phyloP scores from a whole-genome alignment of 2,888 invertebrate genomes.

The Leuctra nigra region DNA sequence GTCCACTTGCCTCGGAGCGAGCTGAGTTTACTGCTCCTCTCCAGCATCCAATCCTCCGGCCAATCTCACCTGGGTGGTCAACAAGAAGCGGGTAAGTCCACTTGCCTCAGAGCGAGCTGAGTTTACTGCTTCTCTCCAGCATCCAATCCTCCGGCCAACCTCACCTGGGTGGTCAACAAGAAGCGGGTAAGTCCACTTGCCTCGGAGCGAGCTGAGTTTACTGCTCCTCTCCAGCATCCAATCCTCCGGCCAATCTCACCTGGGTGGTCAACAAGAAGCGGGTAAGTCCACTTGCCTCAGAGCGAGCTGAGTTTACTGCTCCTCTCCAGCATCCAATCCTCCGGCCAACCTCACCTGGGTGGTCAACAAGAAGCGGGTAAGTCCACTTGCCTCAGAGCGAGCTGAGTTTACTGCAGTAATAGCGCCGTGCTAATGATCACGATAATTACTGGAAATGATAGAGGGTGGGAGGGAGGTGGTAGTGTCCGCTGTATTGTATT shows the following conservation, averaged over 20 bases:
- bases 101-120: too few relatives aligned
- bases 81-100: constrained; percentile 42
- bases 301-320: too few relatives aligned
- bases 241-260: constrained; percentile 64
- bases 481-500: too few relatives aligned
- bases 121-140: constrained; percentile 63
- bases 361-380: constrained; percentile 49
- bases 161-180: constrained; percentile 64
- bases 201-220: too few relatives aligned
- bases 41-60: constrained; percentile 60
- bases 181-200: constrained; percentile 33
- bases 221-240: constrained; percentile 59
- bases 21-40: constrained; percentile 61
- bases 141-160: constrained; percentile 59
- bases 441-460: too few relatives aligned
- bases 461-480: too few relatives aligned
- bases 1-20: too few relatives aligned
- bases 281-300: too few relatives aligned
- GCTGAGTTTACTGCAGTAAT: too few relatives aligned
- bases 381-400: too few relatives aligned
- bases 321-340: constrained; percentile 59
- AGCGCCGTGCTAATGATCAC: too few relatives aligned
- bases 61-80: constrained; percentile 64
- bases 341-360: constrained; percentile 66
- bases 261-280: constrained; percentile 58